Base-by-base conservation (phyloP, 2,113 vertebrate genomes). In the Mystacornis crossleyi region DNA sequence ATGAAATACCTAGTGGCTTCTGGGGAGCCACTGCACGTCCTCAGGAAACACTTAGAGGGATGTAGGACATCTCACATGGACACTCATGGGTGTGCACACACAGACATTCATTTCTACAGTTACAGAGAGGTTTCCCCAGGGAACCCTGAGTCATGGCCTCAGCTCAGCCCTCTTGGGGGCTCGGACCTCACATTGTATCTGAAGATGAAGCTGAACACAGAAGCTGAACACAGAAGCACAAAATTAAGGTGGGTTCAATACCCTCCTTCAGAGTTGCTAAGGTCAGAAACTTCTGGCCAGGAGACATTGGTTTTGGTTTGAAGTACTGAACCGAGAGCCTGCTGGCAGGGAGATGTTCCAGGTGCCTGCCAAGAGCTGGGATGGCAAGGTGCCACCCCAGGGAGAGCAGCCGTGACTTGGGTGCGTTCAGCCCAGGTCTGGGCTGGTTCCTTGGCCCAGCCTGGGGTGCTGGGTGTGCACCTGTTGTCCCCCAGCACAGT, bases 31-130 rank as follows among this genome's bases (percentile, higher is more conserved):
- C 69, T 65, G 12, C 21, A 12, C 21, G 15, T 64, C 55, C 58
- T 86, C 55, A 43, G 58, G 12, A 70, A 80, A 60, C 28, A 40
- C 25, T 43, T 24, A 12, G 20, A 77, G 85, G 64, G n/a, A 53
- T n/a, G 8, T 8, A 15, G 23, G 26, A 23, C 16, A 38, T 28
- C 51, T 73, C 33, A 54, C 14, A 14, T 5, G 15, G 20, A 42
- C 23, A 28, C 24, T 23, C 16, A 25, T 0, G 1, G 24, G 6
- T 3, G 0, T 6, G 3, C 25, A 43, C 34, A 21, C 12, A 14
- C n/a, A 65, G n/a, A 36, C 1, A 1, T 77, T 72, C 8, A 21
- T 42, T 54, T 38, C 28, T 53, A 7, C 28, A 1, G 0, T 20
- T 40, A 71, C 34, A 12, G 60, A 73, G 25, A 69, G 3, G 17